Conservation (phyloP, 2,888 invertebrate species). For the Megaustenia siamemsis region DNA sequence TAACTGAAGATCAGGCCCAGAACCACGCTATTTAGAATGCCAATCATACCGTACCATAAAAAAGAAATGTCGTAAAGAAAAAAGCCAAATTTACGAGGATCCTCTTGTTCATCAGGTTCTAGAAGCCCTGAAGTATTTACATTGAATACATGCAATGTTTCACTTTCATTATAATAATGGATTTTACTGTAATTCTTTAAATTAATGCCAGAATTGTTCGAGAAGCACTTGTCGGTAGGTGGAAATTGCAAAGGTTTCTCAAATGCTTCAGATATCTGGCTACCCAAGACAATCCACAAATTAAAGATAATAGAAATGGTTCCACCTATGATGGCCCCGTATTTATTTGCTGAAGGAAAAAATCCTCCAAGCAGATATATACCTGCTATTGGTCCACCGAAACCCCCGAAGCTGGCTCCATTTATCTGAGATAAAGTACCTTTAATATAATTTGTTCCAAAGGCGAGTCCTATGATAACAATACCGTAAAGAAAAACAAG, state of each 20-base stretch:
- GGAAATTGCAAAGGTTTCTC: too few species aligned
- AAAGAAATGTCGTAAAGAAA: conserved; percentile 2
- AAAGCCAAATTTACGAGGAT: not conserved
- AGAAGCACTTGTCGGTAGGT: not conserved
- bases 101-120: not conserved
- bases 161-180: too few species aligned
- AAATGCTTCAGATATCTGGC: conserved; percentile 36
- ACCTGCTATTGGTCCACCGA: conserved; percentile 63
- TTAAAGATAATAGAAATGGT: conserved; percentile 37
- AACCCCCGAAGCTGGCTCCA: conserved; percentile 61
- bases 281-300: conserved; percentile 42
- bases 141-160: not conserved
- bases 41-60: not conserved
- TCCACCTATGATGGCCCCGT: conserved; percentile 50
- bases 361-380: conserved; percentile 64
- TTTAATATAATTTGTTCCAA: conserved; percentile 57
- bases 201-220: too few species aligned
- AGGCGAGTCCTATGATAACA: conserved; percentile 62
- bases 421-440: conserved; percentile 65
- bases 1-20: not conserved
- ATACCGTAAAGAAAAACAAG: conserved; percentile 60
- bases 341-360: conserved; percentile 61
- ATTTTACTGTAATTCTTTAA: too few species aligned
- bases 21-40: not conserved
- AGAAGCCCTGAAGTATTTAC: not conserved